Percentiles rank a stretch among this genome's conserved stretches.
Evolutionary conservation across 2,113 vertebrate species (phyloP).

Genomic region (Notarius quadriscutis): DNA sequence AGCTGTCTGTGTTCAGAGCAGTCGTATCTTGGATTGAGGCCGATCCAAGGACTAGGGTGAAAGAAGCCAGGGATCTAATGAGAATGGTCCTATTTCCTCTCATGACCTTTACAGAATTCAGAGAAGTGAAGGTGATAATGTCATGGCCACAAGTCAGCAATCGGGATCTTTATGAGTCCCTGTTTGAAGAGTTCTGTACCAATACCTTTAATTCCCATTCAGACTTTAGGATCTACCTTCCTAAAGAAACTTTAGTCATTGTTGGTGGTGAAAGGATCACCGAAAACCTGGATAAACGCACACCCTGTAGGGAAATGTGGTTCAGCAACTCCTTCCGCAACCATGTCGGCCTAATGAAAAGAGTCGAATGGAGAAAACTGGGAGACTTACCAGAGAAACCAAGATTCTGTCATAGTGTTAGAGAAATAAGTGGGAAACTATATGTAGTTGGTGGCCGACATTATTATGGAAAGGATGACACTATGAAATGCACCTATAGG

Average conservation of each 20-base stretch:
- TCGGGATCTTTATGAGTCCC: constrained; percentile 53
- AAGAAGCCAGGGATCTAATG: constrained; percentile 73
- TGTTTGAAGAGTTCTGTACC: constrained; percentile 60
- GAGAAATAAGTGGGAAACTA: constrained; percentile 72
- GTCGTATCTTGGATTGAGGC: constrained; percentile 80
- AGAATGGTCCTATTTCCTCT: constrained; percentile 80
- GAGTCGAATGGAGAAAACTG: constrained; percentile 83
- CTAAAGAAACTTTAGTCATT: constrained; percentile 79
- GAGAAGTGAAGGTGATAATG: constrained; percentile 71
- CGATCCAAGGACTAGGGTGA: constrained; percentile 65
- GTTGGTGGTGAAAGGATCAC: constrained; percentile 82
- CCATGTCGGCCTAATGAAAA: constrained; percentile 77
- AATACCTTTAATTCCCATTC: constrained; percentile 54
- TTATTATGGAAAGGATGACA: constrained; percentile 78
- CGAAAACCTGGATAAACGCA: constrained; percentile 69
- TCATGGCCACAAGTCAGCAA: constrained; percentile 60
- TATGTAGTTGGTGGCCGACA: constrained; percentile 86
- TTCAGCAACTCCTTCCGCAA: constrained; percentile 82
- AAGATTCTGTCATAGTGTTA: constrained; percentile 80
- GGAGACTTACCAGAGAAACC: constrained; percentile 76
- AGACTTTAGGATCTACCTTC: constrained; percentile 74
- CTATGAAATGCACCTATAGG: constrained; percentile 80
- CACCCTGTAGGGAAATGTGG: constrained; percentile 79
- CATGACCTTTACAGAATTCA: constrained; percentile 84
- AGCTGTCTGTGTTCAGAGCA: constrained; percentile 82